These are phyloP conservation scores for Gnathonemus longibarbis DNA, from an alignment of 2,113 vertebrate species.

Conservation along the genomic window DNA sequence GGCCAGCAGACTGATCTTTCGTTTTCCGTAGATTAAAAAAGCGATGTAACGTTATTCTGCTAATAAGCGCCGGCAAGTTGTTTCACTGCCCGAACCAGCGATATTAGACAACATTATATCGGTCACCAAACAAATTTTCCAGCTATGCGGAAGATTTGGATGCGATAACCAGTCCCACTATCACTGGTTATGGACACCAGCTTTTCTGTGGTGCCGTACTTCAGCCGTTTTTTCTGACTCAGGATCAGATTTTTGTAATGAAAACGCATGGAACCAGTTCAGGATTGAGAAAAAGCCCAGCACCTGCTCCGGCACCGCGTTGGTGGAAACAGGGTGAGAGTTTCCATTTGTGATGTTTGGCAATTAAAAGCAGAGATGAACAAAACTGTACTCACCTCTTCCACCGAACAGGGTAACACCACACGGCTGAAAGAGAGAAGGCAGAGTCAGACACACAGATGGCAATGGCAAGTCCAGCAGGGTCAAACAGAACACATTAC, in stretches of 20 bases:
- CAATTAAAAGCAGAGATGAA: neutral
- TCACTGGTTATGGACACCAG: neutral
- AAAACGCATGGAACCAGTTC: neutral
- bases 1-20: neutral
- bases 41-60: neutral
- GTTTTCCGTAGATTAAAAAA: neutral
- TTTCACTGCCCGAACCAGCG: neutral
- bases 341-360: neutral
- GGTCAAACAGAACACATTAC: neutral
- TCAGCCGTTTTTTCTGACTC: neutral
- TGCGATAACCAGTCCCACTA: neutral
- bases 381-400: neutral
- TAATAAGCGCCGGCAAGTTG: neutral
- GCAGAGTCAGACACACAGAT: neutral
- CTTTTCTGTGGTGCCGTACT: neutral
- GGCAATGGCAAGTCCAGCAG: neutral
- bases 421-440: neutral
- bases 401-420: neutral
- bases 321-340: neutral
- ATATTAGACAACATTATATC: neutral
- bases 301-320: neutral
- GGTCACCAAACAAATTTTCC: neutral
- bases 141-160: neutral
- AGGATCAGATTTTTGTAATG: neutral
- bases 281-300: neutral